These are phyloP conservation scores for Balaeniceps rex DNA, from an alignment of 2,113 vertebrate species.

Conservation along the genomic window DNA sequence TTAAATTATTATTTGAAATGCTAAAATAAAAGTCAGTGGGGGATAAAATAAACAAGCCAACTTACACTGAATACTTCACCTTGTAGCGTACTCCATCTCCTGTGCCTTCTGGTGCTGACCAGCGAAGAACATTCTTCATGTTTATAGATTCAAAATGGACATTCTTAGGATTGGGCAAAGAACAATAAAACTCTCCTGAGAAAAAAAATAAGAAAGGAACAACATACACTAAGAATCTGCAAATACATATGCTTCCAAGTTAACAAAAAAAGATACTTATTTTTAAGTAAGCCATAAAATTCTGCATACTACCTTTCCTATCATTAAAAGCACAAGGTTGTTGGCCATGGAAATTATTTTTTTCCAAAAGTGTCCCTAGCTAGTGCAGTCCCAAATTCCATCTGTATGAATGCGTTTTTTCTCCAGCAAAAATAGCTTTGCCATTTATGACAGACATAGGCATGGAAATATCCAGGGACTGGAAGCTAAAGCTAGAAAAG, in stretches of 20 bases:
- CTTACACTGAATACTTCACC: slow-evolving; percentile 90
- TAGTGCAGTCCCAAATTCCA: background rate
- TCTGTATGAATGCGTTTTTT: accelerated
- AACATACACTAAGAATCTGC: background rate
- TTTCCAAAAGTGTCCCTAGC: background rate
- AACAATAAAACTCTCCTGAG: slow-evolving; percentile 60
- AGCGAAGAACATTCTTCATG: slow-evolving; percentile 84
- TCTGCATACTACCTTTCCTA: background rate
- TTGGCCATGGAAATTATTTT: background rate
- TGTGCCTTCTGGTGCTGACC: slow-evolving; percentile 74
- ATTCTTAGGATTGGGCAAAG: slow-evolving; percentile 72
- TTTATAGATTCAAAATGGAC: slow-evolving; percentile 83
- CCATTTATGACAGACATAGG: background rate
- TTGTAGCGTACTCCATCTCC: slow-evolving; percentile 68
- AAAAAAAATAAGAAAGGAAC: slow-evolving; percentile 40
- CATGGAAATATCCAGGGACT: background rate
- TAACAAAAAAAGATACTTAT: background rate
- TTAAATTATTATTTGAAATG: background rate
- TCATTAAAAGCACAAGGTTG: background rate
- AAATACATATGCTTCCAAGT: background rate
- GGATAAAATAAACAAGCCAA: background rate
- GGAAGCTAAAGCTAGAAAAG: background rate
- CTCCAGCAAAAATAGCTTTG: background rate
- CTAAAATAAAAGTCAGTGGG: background rate
- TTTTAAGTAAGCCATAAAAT: background rate